Percentiles rank a stretch among this genome's conserved stretches.
Conservation (phyloP, 37 sponge, comb jelly and placozoan species). For the Bolinopsis microptera region DNA sequence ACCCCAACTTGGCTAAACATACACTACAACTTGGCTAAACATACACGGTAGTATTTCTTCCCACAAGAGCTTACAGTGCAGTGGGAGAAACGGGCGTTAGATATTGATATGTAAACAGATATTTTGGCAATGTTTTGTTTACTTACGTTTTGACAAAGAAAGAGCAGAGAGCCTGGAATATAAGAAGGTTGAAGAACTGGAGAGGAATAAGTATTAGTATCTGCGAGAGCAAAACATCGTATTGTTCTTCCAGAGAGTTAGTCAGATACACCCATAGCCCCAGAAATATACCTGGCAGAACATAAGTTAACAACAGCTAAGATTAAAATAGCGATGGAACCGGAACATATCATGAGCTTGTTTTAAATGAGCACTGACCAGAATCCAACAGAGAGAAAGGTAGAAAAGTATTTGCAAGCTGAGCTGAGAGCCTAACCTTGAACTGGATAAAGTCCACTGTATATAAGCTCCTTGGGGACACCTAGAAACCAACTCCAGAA, state of each 20-base stretch:
- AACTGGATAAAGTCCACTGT: constrained; percentile 44
- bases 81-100: too few species aligned
- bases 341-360: neutral
- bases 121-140: too few species aligned
- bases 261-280: constrained; percentile 27
- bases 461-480: constrained; percentile 21
- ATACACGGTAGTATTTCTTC: too few species aligned
- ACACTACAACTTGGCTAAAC: too few species aligned
- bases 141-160: constrained; percentile 34
- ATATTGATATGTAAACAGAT: too few species aligned
- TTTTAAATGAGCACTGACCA: too few species aligned
- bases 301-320: too few species aligned
- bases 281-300: constrained; percentile 13
- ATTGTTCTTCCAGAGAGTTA: neutral
- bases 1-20: too few species aligned
- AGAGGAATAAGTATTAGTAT: neutral
- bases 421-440: neutral
- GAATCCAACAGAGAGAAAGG: neutral
- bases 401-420: too few species aligned
- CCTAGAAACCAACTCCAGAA: neutral
- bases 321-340: too few species aligned
- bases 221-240: neutral
- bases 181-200: constrained; percentile 43
- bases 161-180: constrained; percentile 57
- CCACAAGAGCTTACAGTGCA: too few species aligned